Evolutionary conservation across 2,888 invertebrate genomes (phyloP).

Genomic region (Apodemia zela): DNA sequence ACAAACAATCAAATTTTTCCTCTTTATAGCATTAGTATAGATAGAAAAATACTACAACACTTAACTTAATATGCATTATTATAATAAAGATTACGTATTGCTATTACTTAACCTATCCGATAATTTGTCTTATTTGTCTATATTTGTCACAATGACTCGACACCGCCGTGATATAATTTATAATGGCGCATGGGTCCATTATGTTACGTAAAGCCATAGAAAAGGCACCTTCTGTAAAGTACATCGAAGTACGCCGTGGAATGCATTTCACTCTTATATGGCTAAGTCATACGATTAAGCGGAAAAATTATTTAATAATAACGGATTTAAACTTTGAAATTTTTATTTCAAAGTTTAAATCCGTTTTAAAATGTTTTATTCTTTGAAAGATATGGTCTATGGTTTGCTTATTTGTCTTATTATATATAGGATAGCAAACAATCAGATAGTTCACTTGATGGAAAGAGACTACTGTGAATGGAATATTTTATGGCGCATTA

Average conservation of each 20-base stretch:
- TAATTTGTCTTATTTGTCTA: constrained; percentile 1
- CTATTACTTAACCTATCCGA: constrained; percentile 6
- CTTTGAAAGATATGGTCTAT: too few relatives aligned
- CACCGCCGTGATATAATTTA: constrained; percentile 4
- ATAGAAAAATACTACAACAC: background rate
- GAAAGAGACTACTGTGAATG: too few relatives aligned
- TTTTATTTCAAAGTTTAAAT: too few relatives aligned
- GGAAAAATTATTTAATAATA: constrained; percentile 5
- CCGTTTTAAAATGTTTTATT: too few relatives aligned
- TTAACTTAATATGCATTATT: background rate
- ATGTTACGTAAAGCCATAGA: constrained; percentile 36
- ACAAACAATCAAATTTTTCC: too few relatives aligned
- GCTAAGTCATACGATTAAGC: constrained; percentile 28
- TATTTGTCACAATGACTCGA: constrained; percentile 13
- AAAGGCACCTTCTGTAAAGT: constrained; percentile 27
- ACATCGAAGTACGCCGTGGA: constrained; percentile 36
- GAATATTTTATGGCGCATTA: too few relatives aligned
- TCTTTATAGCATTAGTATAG: too few relatives aligned
- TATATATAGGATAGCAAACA: too few relatives aligned
- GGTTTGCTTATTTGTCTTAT: too few relatives aligned
- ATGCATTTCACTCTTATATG: constrained; percentile 41
- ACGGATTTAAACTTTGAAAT: too few relatives aligned
- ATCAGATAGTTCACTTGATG: too few relatives aligned
- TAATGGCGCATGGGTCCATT: constrained; percentile 7
- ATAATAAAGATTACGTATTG: background rate